Evolutionary conservation across 2,113 vertebrate genomes (phyloP), one percentile per base, ranked within the genome.

Genomic region (Nematolebias whitei): DNA sequence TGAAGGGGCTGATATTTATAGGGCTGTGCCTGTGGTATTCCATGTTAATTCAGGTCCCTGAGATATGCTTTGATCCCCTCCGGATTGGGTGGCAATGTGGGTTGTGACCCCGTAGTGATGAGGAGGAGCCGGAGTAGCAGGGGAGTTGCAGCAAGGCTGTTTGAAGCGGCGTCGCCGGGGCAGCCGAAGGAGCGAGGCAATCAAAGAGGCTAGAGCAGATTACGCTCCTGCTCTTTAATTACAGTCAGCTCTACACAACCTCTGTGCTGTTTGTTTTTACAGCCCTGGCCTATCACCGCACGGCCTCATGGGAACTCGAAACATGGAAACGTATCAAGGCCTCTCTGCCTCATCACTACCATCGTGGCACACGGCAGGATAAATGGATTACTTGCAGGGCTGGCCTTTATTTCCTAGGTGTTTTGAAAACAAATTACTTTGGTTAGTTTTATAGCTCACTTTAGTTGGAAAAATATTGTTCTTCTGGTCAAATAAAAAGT

Each of bases 1-100:
- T 86, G 83, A 86, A 85, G 82, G 89, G 92, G 91, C 73, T 92
- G 93, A 95, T 97, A 96, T 98, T 98, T 98, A 96, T 93, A 93
- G 94, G 94, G 92, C 92, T 84, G 71, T 83, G 91, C 90, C 93
- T 94, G 93, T 95, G 94, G 80, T 94, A 93, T 94, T 94, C 94
- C 90, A 91, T 93, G 94, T 93, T 90, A 87, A 94, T 95, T 94
- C 95, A 93, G 94, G 94, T 93, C 93, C 94, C 93, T 76, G 93
- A 93, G 91, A 92, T 92, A 93, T 86, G 92, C 94, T 95, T 93
- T 96, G 95, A 95, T 95, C 95, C 93, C 92, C 82, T 82, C 88
- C 85, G 94, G 94, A 95, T 94, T 87, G 88, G 89, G 87, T 89
- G 89, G 84, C 81, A 84, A 83, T 90, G 87, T 86, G 85, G 92